Evolutionary conservation across 1,140 invertebrate genomes (phyloP).

Genomic region (Leptinotarsa texana): DNA sequence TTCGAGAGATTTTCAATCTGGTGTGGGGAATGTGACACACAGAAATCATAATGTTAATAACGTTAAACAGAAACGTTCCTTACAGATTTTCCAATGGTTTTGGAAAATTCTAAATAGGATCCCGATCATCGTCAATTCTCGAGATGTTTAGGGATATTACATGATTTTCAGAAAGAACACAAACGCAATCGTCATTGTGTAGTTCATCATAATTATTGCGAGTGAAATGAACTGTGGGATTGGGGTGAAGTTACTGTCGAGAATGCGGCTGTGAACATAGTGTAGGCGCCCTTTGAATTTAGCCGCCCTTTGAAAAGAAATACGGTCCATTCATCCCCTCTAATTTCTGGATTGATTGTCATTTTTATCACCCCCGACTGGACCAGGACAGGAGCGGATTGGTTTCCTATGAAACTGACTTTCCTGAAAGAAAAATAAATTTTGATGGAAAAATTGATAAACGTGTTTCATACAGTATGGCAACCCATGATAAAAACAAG

Average conservation of each 20-base stretch:
- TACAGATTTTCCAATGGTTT: no score
- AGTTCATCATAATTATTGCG: constrained; percentile 1
- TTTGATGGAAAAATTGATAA: no score
- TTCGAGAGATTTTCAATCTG: no score
- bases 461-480: no score
- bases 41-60: no score
- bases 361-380: background rate
- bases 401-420: background rate
- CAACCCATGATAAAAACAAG: no score
- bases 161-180: no score
- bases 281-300: background rate
- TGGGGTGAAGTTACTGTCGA: background rate
- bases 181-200: background rate
- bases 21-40: no score
- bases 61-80: no score
- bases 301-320: background rate
- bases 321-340: background rate
- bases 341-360: constrained; percentile 6
- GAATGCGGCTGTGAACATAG: background rate
- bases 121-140: no score
- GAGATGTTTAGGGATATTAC: no score
- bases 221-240: background rate
- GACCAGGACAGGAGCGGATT: background rate
- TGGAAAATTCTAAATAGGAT: no score
- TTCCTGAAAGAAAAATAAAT: background rate